A percentile compares a stretch with the other conserved stretches of the same genome.
Conservation (phyloP, 2,113 vertebrate genomes). For the Myiagra hebetior region DNA sequence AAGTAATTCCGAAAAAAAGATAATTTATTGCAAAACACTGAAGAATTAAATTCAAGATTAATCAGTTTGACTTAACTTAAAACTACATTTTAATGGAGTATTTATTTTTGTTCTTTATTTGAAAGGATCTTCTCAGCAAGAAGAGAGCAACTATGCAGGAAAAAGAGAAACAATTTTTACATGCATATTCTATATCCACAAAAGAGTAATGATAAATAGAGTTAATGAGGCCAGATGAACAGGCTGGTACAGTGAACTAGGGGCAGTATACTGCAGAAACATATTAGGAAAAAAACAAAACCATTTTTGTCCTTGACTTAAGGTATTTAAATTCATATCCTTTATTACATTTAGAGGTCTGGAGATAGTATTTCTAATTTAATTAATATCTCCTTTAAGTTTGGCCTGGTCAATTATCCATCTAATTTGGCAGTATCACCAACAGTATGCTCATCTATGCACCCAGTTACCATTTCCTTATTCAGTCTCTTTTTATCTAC, state of each 20-base stretch:
- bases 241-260: background rate
- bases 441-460: background rate
- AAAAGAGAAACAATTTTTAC: background rate
- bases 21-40: background rate
- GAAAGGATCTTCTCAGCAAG: background rate
- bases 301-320: background rate
- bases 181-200: background rate
- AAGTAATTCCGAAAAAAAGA: background rate
- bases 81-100: background rate
- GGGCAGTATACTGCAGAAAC: background rate
- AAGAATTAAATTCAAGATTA: background rate
- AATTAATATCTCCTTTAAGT: background rate
- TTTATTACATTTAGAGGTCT: background rate
- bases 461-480: background rate
- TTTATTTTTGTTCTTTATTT: background rate
- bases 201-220: background rate
- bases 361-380: background rate
- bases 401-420: background rate
- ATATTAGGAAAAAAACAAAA: background rate
- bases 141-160: background rate
- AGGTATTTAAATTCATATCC: background rate
- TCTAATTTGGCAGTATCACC: background rate
- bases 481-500: background rate
- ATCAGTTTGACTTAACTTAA: background rate
- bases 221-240: background rate